Percentiles rank a stretch among this genome's conserved stretches.
Evolutionary conservation across 2,113 vertebrate genomes (phyloP).

Genomic region (Pungitius pungitius): DNA sequence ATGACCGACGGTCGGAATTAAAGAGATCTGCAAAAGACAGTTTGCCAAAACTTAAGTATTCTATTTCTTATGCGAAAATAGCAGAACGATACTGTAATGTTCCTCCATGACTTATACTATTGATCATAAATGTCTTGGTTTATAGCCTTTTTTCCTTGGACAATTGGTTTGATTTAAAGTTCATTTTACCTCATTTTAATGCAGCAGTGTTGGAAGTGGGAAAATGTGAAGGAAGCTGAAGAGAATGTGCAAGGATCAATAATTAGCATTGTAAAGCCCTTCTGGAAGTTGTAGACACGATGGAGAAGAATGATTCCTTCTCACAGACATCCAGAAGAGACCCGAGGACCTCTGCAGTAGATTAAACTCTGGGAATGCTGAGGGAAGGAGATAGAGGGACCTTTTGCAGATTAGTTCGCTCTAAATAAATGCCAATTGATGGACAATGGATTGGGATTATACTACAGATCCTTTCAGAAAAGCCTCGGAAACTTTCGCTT

Average conservation of each 20-base stretch:
- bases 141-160: background rate
- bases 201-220: background rate
- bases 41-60: too few relatives aligned
- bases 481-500: constrained; percentile 47
- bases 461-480: constrained; percentile 49
- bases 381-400: constrained; percentile 5
- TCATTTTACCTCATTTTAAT: background rate
- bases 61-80: too few relatives aligned
- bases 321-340: background rate
- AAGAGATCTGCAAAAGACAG: too few relatives aligned
- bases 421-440: constrained; percentile 41
- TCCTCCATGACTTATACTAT: too few relatives aligned
- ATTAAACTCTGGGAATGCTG: constrained; percentile 1
- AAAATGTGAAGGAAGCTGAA: background rate
- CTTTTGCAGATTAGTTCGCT: constrained; percentile 26
- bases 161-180: background rate
- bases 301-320: background rate
- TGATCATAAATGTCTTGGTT: background rate
- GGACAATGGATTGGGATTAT: constrained; percentile 54
- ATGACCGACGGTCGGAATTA: background rate
- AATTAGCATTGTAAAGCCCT: background rate
- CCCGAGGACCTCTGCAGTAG: background rate
- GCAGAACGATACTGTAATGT: too few relatives aligned
- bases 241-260: background rate
- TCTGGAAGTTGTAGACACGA: background rate